Conservation (phyloP, 37 sponge, comb jelly and placozoan species). For the Theonella swinhoei region DNA sequence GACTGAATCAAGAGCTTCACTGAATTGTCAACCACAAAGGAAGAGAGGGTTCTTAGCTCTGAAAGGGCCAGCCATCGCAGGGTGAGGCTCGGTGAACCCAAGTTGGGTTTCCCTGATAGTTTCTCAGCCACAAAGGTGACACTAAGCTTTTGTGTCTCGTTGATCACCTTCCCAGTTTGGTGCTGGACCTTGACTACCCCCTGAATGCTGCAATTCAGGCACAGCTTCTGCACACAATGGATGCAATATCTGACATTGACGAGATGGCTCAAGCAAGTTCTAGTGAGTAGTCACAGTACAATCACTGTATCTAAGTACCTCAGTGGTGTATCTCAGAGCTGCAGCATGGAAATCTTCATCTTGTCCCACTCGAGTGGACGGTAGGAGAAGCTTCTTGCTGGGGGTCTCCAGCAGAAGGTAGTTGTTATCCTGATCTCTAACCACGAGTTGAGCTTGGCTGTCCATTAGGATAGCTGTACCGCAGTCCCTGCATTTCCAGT, state of each 20-base stretch:
- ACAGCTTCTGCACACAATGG: neutral
- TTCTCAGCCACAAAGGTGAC: slow-evolving; percentile 14
- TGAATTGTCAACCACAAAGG: slow-evolving; percentile 3
- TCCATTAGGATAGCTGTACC: slow-evolving; percentile 17
- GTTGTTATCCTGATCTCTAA: neutral
- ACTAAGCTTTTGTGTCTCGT: neutral
- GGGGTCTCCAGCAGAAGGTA: slow-evolving; percentile 17
- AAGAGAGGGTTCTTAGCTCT: slow-evolving; percentile 8
- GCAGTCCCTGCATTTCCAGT: neutral
- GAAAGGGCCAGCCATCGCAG: neutral
- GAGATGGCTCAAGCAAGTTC: too few species aligned
- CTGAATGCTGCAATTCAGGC: neutral
- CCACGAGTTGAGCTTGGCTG: slow-evolving; percentile 4
- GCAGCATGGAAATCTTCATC: slow-evolving; percentile 34
- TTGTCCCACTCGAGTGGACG: neutral
- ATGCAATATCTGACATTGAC: neutral
- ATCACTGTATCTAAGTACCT: slow-evolving; percentile 21
- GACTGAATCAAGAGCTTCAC: neutral
- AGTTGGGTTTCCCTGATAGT: neutral
- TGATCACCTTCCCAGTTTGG: neutral
- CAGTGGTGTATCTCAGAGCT: slow-evolving; percentile 10
- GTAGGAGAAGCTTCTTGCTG: slow-evolving; percentile 6
- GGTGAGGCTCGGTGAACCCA: neutral
- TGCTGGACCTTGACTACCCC: slow-evolving; percentile 7
- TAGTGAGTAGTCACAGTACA: too few species aligned